Evolutionary conservation across 2,113 vertebrate species (phyloP).

Genomic region (Lipotes vexillifer): DNA sequence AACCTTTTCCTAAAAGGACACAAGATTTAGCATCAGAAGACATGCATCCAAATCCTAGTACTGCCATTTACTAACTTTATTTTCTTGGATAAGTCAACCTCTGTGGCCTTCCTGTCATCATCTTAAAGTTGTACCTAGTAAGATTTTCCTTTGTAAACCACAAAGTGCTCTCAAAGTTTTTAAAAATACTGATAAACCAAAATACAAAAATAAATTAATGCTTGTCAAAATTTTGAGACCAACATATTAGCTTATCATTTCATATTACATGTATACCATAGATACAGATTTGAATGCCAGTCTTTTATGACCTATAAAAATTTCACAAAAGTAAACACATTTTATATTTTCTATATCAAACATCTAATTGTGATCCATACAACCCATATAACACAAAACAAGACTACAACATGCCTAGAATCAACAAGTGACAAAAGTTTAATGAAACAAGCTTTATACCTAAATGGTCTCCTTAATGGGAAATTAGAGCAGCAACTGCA

Average conservation of each 20-base stretch:
- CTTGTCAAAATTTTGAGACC: conserved; percentile 17
- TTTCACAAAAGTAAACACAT: conserved; percentile 17
- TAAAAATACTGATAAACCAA: neutral
- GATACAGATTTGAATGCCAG: neutral
- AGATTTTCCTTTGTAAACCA: neutral
- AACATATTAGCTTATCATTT: neutral
- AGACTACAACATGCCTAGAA: neutral
- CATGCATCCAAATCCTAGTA: neutral
- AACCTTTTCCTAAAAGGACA: neutral
- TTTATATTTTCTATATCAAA: conserved; percentile 15
- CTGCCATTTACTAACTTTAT: neutral
- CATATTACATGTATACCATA: neutral
- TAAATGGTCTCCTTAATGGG: conserved; percentile 31
- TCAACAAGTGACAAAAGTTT: conserved; percentile 30
- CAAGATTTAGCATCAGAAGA: neutral
- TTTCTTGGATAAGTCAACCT: neutral
- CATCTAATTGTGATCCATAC: neutral
- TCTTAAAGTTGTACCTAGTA: neutral
- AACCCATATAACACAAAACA: neutral
- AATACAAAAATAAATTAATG: neutral
- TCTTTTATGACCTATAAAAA: neutral
- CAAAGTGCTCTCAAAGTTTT: neutral
- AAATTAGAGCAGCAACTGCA: conserved; percentile 53
- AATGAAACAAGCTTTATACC: conserved; percentile 44
- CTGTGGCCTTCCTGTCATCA: neutral